Evolutionary conservation across 2,888 invertebrate genomes (phyloP), one percentile per base, ranked within the genome.

Genomic region (Epistrophella euchroma): DNA sequence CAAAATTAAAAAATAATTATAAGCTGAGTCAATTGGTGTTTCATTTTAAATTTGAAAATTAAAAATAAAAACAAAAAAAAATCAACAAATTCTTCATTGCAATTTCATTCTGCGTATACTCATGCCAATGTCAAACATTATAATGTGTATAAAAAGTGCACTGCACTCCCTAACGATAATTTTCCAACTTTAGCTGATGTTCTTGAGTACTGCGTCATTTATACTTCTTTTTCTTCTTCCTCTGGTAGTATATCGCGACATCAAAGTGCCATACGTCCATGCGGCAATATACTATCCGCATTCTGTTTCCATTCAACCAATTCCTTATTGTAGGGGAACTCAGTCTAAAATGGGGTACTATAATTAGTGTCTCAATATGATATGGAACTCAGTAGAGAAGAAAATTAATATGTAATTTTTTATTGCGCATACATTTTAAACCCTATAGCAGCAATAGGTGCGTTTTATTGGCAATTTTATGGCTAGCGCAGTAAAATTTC

Each of bases 221-320:
- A 40, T 60, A 40, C 22, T 37, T 56, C 2, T 28, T 55, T 9
- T 2, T 25, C n/a, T n/a, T 43, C 4, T 35, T 60, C 19, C 28
- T n/a, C 10, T 19, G n/a, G 50, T 50, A 17, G 56, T 78, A 37
- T 78, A 37, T 78, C 64, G 47, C 25, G 45, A 45, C 72, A 73
- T 79, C 79, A 73, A 72, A 79, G 79, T 66, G 58, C 55, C 55
- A 71, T 70, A 77, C 62, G 55, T 37, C 56, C 64, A 72, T 78
- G 72, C 47, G 25, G 72, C 71, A 62, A 62, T 70, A 70, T 19
- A 58, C 71, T 71, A 71, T 71, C 62, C 62, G 77, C 78, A 72
- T 72, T 72, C 66, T 66, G 56, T 22, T 72, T 47, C 35, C 50
- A 76, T 25, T 72, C 62, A 52, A 71, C 77, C 64, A 32, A 64